Base-by-base conservation (phyloP, 2,113 vertebrate genomes). In the Otus sunia region DNA sequence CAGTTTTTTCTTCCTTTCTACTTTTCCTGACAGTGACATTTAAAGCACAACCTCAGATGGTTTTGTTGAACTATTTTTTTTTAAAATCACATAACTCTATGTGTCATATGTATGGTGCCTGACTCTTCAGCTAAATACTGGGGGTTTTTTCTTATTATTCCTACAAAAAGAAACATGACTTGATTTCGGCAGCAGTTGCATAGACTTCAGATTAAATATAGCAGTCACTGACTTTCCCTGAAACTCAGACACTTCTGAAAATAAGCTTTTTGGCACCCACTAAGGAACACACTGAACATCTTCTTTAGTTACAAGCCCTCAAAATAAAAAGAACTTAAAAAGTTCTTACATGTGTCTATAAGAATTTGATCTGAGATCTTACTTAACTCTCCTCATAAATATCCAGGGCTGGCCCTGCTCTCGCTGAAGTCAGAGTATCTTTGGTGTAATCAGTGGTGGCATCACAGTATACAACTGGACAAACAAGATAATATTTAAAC, bases 201-300 rank as follows among this genome's bases (percentile, higher is more conserved):
- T 23, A 11, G 12, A 56, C 43, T 90, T 86, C 72, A 93, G 76
- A 64, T 71, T 91, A 94, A 94, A 94, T 85, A 96, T 81, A 95
- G 68, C 73, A 60, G 58, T 27, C 79, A 74, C 27, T 91, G 88
- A 81, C 72, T 96, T 89, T 72, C 88, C 53, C 60, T n/a, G 88
- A 92, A 71, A 67, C 92, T 80, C 41, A 92, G 69, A 86, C 88
- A 86, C 83, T 92, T 92, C 79, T 95, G 92, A 96, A 97, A 96
- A 95, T 84, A 86, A 94, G 43, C 7, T 45, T 77, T 93, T 81
- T 96, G 96, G 89, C 91, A 97, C 69, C 30, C 80, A 29, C 56
- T 49, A 52, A 75, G 86, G 95, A 96, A 96, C 93, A 96, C 84
- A 84, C 73, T 78, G 89, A 94, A 75, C 90, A 94, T 92, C 94